Evolutionary conservation across 2,113 vertebrate species (phyloP), one percentile per base, ranked within the genome.

Genomic region (Larimichthys crocea): DNA sequence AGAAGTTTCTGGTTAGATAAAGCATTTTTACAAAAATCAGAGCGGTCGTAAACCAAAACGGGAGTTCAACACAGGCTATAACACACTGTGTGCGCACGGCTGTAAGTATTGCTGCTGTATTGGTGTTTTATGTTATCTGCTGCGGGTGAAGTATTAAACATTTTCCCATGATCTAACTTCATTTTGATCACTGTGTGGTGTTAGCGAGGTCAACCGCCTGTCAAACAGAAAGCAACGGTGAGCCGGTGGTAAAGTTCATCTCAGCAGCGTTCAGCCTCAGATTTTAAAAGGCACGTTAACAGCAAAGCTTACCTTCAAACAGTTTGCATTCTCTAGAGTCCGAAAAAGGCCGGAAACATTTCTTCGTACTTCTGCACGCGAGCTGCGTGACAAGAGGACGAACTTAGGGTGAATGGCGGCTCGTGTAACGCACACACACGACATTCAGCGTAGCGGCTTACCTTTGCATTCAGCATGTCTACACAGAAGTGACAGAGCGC

Each of bases 401-500:
- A 20, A 50, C 16, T 69, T 86, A 24, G 22, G 50, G 55, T 2
- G 31, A 35, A 35, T 35, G 31, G 31, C 0, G 4, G 2, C 35
- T 60, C 0, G 0, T 1, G 16, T 24, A 16, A 10, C n/a, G n/a
- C 2, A 1, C 2, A 11, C 40, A 61, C 6, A 11, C 1, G 5
- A 10, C n/a, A 15, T 3, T 56, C 1, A 6, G 12, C 12, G 19
- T 16, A 1, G 1, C 0, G 0, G 11, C 87, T 82, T 83, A 98
- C 97, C 94, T 98, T 97, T 59, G 97, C 97, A 0, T 98, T 98
- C 63, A 97, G 95, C 96, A 97, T 97, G 90, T 98, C 97, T 0
- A 98, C 95, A 70, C 97, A 98, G 94, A 98, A 98, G 85, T 98
- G 97, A 89, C 97, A 98, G 3, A 98, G 96, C 0, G 96, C 96